Percentiles rank a stretch among this genome's conserved stretches.
phyloP scores from a whole-genome alignment of 2,113 vertebrate genomes.

The Conger conger region DNA sequence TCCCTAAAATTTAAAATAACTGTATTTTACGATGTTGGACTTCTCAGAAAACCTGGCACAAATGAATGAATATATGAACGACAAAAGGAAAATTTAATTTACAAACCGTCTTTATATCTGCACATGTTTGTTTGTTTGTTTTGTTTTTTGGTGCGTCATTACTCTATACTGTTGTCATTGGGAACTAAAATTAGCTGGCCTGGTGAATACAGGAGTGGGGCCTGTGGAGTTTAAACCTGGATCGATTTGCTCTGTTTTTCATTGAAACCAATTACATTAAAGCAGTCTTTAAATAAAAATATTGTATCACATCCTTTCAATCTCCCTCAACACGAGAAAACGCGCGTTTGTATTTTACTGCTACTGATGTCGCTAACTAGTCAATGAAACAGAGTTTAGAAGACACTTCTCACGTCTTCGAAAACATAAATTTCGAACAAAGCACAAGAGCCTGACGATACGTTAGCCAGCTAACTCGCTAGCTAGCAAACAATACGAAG shows the following conservation, averaged over 20 bases:
- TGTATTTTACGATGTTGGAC: not conserved
- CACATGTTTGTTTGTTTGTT: not conserved
- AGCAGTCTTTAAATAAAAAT: not conserved
- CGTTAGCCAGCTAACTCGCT: not conserved
- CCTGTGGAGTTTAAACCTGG: not conserved
- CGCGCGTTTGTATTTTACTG: not conserved
- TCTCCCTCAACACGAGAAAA: not conserved
- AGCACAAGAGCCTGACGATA: not conserved
- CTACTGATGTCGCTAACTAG: not conserved
- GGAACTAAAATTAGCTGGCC: not conserved
- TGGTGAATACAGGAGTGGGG: not conserved
- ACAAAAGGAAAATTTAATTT: too few species aligned
- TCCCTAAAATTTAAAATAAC: not conserved
- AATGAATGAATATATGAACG: too few species aligned
- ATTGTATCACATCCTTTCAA: not conserved
- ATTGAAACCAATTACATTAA: not conserved
- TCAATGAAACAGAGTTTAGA: not conserved
- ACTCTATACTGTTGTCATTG: not conserved
- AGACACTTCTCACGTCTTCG: not conserved
- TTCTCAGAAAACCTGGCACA: not conserved
- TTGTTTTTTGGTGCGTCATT: too few species aligned
- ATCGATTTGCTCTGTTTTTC: not conserved
- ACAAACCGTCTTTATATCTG: not conserved
- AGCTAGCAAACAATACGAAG: conserved; percentile 28
- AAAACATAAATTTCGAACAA: not conserved